Evolutionary conservation across 2,797 vertebrate species (phyloP).

Genomic region (Sciaenops ocellatus): DNA sequence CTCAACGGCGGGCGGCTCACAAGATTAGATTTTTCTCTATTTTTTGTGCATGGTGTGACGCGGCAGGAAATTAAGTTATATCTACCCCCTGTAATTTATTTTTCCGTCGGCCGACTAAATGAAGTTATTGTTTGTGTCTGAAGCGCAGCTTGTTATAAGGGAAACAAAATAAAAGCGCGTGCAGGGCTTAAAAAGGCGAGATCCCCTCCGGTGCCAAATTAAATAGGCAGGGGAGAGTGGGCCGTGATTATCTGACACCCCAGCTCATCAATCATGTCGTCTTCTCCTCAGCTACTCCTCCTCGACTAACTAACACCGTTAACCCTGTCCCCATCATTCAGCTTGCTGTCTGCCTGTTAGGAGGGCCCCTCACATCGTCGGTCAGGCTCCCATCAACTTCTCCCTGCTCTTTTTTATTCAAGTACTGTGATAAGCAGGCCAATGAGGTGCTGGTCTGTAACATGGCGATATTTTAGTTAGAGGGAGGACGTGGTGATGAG

Average conservation of each 20-base stretch:
- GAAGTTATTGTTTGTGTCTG: conserved; percentile 89
- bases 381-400: conserved; percentile 59
- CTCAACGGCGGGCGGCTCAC: conserved; percentile 74
- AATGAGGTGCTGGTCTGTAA: conserved; percentile 30
- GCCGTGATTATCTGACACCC: conserved; percentile 87
- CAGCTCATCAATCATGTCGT: conserved; percentile 88
- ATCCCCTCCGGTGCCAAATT: conserved; percentile 86
- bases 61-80: conserved; percentile 89
- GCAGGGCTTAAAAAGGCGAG: conserved; percentile 81
- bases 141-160: conserved; percentile 84
- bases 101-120: conserved; percentile 85
- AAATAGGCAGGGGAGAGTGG: conserved; percentile 86
- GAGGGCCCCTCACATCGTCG: conserved; percentile 52
- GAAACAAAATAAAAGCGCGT: conserved; percentile 78
- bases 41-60: conserved; percentile 77
- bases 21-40: conserved; percentile 85
- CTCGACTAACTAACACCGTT: conserved; percentile 81
- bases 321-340: conserved; percentile 83
- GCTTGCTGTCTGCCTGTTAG: conserved; percentile 66
- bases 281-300: conserved; percentile 82
- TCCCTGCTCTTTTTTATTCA: conserved; percentile 43
- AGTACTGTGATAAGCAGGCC: conserved; percentile 54
- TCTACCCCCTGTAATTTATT: conserved; percentile 86
- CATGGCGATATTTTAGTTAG: conserved; percentile 15
- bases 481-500: conserved; percentile 16